phyloP scores from a whole-genome alignment of 2,797 vertebrate species.

The Cirrhinus mrigala region DNA sequence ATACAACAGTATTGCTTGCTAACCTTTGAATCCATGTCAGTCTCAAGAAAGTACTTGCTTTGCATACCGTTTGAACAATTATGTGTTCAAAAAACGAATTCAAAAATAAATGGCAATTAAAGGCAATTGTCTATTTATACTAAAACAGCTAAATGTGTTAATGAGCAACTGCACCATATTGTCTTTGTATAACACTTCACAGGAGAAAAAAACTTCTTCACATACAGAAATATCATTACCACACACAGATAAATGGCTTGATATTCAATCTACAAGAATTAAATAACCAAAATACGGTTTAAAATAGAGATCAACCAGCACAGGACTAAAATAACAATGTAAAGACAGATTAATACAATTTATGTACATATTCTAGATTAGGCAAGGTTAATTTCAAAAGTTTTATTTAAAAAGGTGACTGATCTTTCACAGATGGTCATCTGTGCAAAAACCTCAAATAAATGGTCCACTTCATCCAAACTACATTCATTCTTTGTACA shows the following conservation, averaged over 20 bases:
- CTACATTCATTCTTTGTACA: not conserved
- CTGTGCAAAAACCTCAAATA: conserved; percentile 1
- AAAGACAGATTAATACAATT: not conserved
- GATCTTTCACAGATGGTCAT: not conserved
- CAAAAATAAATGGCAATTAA: conserved; percentile 59
- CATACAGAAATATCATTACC: not conserved
- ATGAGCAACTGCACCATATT: not conserved
- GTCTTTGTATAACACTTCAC: not conserved
- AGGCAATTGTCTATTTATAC: conserved; percentile 64
- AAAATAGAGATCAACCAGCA: not conserved
- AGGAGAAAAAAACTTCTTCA: not conserved
- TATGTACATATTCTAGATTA: not conserved
- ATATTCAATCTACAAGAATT: conserved; percentile 19
- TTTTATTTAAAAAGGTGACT: not conserved
- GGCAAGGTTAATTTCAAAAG: not conserved
- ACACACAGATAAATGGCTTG: not conserved
- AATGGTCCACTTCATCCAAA: conserved; percentile 12
- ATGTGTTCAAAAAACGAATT: not conserved
- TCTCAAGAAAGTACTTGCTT: conserved; percentile 51
- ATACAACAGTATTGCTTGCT: conserved; percentile 67
- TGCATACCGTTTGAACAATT: conserved; percentile 57
- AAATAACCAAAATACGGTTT: not conserved
- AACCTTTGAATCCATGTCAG: conserved; percentile 63
- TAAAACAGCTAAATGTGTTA: conserved; percentile 70
- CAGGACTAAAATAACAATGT: not conserved